phyloP scores from a whole-genome alignment of 1,140 invertebrate species.

The Rhynchophorus ferrugineus region DNA sequence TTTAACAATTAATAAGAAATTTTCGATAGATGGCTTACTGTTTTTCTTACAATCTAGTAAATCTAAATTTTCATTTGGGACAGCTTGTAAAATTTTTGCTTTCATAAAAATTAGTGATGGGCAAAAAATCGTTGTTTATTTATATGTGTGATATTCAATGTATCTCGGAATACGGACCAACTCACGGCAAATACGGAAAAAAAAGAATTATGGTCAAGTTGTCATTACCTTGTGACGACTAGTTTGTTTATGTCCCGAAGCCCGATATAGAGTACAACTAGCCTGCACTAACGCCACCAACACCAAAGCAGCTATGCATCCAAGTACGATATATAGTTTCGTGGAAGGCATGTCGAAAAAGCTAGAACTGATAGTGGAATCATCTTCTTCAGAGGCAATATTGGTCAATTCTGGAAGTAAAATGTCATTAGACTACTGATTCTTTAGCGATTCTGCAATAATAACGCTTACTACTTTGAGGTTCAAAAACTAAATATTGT shows the following conservation, averaged over 20 bases:
- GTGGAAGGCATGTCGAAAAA: constrained; percentile 56
- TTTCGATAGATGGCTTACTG: no score
- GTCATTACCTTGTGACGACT: constrained; percentile 52
- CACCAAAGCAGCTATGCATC: constrained; percentile 69
- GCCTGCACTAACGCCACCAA: constrained; percentile 76
- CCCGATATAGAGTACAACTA: constrained; percentile 71
- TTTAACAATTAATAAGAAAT: not conserved
- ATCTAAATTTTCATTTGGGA: no score
- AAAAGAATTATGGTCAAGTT: no score
- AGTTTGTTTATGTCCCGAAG: constrained; percentile 51
- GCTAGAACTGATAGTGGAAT: constrained; percentile 24
- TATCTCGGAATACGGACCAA: no score
- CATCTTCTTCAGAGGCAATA: constrained; percentile 31
- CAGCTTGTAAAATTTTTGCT: no score
- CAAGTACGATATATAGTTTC: constrained; percentile 76
- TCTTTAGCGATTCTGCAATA: no score
- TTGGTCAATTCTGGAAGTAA: constrained; percentile 40
- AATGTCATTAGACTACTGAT: no score
- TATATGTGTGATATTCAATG: no score
- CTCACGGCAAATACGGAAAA: no score
- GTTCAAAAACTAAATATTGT: constrained; percentile 61
- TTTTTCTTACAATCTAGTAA: no score
- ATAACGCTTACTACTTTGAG: constrained; percentile 49
- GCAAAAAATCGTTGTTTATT: no score
- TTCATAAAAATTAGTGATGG: no score